Evolutionary conservation across 2,888 invertebrate species (phyloP), one percentile per base, ranked within the genome.

Genomic region (Tenodera sinensis): DNA sequence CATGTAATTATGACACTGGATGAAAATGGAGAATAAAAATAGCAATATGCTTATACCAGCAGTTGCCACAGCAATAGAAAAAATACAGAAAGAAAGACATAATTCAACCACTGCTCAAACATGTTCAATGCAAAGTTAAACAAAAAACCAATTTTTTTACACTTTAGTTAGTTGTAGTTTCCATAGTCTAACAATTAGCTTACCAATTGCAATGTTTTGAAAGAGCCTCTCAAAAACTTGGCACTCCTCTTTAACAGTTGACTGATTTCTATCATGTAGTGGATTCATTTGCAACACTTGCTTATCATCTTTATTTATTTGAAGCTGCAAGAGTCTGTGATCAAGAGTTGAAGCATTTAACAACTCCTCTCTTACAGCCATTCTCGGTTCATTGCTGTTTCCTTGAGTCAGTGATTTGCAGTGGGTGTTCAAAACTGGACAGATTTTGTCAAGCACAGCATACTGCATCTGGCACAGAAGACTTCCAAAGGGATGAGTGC

Each of bases 391-490:
- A 86, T 81, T 86, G 25, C 83, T 71, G n/a, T 42, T 28, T 86
- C 25, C 71, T 20, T 86, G 28, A 12, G 34, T 34, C 25, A n/a
- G n/a, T 15, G 83, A 34, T 9, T 34, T n/a, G 82, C 82, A 42
- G 82, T 87, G 87, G 25, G n/a, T 81, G 1, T 28, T 83, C 28
- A 89, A 87, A 20, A 89, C 54, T 28, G 89, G 89, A 30, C 84
- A 47, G 7, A 89, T 83, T 87, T 89, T 89, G 27, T 89, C 85
- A 28, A 87, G 27, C 6, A 89, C 71, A 83, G 87, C 89, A 87
- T 89, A 86, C 30, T 89, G 89, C 89, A 89, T 89, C 28, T 89
- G 89, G 34, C 87, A 82, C 15, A 89, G 28, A 9, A 89, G 34
- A 42, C 81, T 28, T n/a, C 89, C 89, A 83, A 82, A 15, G 8